These are phyloP conservation scores for Lanistes nyassanus DNA, from an alignment of 1,140 invertebrate genomes.

Conservation along the genomic window DNA sequence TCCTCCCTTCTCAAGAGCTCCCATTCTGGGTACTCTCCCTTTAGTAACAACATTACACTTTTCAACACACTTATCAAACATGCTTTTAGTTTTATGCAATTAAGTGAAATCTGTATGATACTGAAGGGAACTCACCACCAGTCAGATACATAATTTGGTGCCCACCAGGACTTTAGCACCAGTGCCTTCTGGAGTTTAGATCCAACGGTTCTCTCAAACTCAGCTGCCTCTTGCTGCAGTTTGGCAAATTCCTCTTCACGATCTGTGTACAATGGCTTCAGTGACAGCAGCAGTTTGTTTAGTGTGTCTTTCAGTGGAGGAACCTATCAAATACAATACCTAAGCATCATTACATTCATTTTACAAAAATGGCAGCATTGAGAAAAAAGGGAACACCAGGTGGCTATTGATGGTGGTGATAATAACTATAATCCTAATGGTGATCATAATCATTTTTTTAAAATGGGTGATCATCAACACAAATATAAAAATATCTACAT, in stretches of 20 bases:
- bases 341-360: background rate
- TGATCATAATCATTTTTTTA: background rate
- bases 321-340: background rate
- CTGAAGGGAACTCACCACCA: constrained; percentile 68
- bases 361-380: background rate
- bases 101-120: too few species aligned
- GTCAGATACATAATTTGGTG: constrained; percentile 70
- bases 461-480: background rate
- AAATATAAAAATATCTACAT: background rate
- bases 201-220: constrained; percentile 68
- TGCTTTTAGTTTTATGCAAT: too few species aligned
- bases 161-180: constrained; percentile 70
- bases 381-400: background rate
- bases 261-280: constrained; percentile 68
- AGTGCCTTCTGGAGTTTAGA: constrained; percentile 68
- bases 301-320: constrained; percentile 67
- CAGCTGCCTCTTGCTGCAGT: constrained; percentile 62
- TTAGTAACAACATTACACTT: too few species aligned
- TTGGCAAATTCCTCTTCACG: constrained; percentile 62
- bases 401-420: background rate
- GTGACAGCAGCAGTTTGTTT: constrained; percentile 64
- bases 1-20: too few species aligned
- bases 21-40: too few species aligned
- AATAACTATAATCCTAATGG: background rate
- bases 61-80: too few species aligned